phyloP scores from a whole-genome alignment of 2,888 invertebrate species.

The Eupithecia insigniata region DNA sequence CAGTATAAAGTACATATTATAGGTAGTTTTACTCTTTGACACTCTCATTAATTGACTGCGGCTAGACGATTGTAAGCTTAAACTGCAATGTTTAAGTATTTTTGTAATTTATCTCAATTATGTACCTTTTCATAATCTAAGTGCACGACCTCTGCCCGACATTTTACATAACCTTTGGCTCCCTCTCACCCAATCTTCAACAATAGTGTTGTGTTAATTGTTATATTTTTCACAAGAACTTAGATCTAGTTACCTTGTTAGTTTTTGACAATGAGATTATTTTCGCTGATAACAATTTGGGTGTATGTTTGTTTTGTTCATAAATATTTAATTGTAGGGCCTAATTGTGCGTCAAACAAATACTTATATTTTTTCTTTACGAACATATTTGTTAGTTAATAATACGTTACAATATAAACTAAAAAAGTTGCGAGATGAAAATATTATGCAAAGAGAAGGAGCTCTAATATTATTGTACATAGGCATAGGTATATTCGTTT shows the following conservation, averaged over 20 bases:
- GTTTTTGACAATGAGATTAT: slow-evolving; percentile 35
- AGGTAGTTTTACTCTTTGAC: not conserved
- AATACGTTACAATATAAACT: too few species aligned
- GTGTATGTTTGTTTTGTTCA: slow-evolving; percentile 14
- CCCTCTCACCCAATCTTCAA: slow-evolving; percentile 44
- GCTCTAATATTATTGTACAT: too few species aligned
- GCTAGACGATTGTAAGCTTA: not conserved
- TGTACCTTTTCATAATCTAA: not conserved
- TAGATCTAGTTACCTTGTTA: slow-evolving; percentile 31
- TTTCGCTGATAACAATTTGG: slow-evolving; percentile 21
- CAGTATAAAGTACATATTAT: too few species aligned
- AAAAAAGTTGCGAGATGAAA: too few species aligned
- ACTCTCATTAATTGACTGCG: not conserved
- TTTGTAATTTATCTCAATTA: not conserved
- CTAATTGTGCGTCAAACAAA: not conserved
- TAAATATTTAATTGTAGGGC: not conserved
- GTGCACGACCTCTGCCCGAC: slow-evolving; percentile 35
- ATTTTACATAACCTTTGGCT: slow-evolving; percentile 42
- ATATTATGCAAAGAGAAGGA: too few species aligned
- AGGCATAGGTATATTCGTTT: too few species aligned
- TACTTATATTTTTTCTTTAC: too few species aligned
- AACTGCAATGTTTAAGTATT: not conserved
- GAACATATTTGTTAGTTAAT: not conserved
- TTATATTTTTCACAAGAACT: slow-evolving; percentile 49
- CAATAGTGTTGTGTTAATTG: slow-evolving; percentile 49